Base-by-base conservation (phyloP, 1,140 invertebrate species). In the Calosoma granatense region DNA sequence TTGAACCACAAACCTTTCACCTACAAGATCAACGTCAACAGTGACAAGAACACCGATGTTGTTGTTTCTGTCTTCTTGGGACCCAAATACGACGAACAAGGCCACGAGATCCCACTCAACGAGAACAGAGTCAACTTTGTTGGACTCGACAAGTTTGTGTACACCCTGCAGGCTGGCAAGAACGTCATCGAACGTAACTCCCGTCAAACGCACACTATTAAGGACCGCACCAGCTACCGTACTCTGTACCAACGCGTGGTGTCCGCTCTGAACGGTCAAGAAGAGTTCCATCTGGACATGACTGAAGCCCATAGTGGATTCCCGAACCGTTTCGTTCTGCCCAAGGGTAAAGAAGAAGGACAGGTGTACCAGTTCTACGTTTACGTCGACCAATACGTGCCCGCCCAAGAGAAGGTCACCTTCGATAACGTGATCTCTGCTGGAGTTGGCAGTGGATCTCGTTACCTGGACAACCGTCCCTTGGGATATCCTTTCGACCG, bases 51-150 rank as follows among this genome's bases (percentile, higher is more conserved):
- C 1, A 65, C 62, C 9, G 75, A 81, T 51, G 81, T 74, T 1
- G 68, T 76, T 30, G 70, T 87, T 22, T 79, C 81, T 43, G 68
- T 87, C 17, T 88, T 84, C 76, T 63, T 88, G 26, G 85, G 82
- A 39, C 86, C 85, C 1, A 85, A 84, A 67, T 81, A 81, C 62
- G 78, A 85, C 58, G 72, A 74, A 56, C 70, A 80, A 57, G 77
- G 76, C 14, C 73, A 76, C 19, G 56, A 54, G 1, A 55, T 74
- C 1, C 57, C 72, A 20, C 63, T 75, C 14, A 58, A 63, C 23
- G 68, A 81, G 1, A 73, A 71, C 60, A 73, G 72, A 60, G 66
- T 74, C 59, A 77, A 80, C 62, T 85, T 83, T 62, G 77, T 83
- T 53, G 76, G 82, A 66, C 66, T 87, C 3, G 86, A 88, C 61